Conservation (phyloP, 1,140 invertebrate species). For the Calephelis virginiensis region DNA sequence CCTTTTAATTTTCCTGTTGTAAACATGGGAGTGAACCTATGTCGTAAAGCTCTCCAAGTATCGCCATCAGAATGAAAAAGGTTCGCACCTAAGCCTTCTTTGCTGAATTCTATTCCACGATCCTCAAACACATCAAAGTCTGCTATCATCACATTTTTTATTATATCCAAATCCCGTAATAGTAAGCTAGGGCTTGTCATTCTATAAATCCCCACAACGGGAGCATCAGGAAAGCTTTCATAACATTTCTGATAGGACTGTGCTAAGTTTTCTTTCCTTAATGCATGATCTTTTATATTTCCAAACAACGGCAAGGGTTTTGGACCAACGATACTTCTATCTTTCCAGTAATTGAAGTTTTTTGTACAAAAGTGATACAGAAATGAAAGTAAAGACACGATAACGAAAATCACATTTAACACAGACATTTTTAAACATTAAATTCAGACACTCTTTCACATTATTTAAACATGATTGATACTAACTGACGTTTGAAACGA, state of each 20-base stretch:
- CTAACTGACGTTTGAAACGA: too few species aligned
- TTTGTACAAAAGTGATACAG: conserved; percentile 23
- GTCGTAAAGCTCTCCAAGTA: conserved; percentile 77
- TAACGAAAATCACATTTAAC: neutral
- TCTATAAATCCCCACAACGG: conserved; percentile 43
- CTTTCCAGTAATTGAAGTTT: conserved; percentile 26
- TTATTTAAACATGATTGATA: too few species aligned
- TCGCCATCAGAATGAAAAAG: conserved; percentile 66
- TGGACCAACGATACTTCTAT: conserved; percentile 23
- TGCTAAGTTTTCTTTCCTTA: conserved; percentile 22
- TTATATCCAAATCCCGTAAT: conserved; percentile 78
- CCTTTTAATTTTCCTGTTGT: conserved; percentile 65
- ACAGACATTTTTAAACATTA: neutral
- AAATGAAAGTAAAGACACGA: neutral
- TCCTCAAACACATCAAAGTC: conserved; percentile 79
- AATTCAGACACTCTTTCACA: too few species aligned
- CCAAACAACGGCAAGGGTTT: conserved; percentile 30
- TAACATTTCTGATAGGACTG: conserved; percentile 30
- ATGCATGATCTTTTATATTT: conserved; percentile 27
- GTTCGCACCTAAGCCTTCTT: conserved; percentile 38
- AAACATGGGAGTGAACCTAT: conserved; percentile 78
- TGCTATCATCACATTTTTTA: conserved; percentile 80
- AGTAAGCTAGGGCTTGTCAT: conserved; percentile 66
- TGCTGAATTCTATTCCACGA: conserved; percentile 51
- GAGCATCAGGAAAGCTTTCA: conserved; percentile 31